A percentile compares a stretch with the other conserved stretches of the same genome.
These are phyloP conservation scores for Trididemnum nubilum DNA, from an alignment of 23 tunicate genomes.

Conservation along the genomic window DNA sequence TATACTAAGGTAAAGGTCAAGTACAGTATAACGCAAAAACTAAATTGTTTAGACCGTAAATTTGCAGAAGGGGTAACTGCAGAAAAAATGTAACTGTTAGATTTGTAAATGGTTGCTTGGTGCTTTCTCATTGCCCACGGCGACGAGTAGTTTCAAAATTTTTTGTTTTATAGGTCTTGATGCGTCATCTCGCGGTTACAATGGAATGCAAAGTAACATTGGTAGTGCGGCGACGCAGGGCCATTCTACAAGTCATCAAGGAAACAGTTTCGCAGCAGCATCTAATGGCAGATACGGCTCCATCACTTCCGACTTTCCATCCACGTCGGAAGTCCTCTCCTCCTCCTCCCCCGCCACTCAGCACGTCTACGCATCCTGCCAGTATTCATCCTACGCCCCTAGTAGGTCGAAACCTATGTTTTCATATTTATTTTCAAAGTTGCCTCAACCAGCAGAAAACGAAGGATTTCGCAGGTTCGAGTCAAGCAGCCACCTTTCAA, in stretches of 20 bases:
- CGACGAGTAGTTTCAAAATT: neutral
- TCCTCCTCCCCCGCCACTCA: conserved; percentile 45
- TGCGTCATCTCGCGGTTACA: conserved; percentile 28
- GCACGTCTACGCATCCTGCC: conserved; percentile 69
- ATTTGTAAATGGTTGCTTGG: no score
- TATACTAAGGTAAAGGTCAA: no score
- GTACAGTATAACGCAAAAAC: no score
- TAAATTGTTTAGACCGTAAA: no score
- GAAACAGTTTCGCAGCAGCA: neutral
- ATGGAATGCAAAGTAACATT: neutral
- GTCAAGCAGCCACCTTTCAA: no score
- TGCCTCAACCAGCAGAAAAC: no score
- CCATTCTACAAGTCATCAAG: neutral
- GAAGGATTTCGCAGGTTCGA: no score
- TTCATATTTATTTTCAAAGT: neutral
- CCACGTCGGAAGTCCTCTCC: neutral
- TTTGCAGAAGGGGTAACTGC: no score
- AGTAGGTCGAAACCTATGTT: neutral
- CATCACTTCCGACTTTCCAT: neutral
- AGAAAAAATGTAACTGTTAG: no score
- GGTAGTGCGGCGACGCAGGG: conserved; percentile 15
- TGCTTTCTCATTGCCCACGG: no score
- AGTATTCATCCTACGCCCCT: conserved; percentile 65
- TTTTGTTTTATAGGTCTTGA: neutral
- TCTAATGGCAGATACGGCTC: neutral